Evolutionary conservation across 2,113 vertebrate genomes (phyloP), one percentile per base, ranked within the genome.

Genomic region (Anhinga anhinga): DNA sequence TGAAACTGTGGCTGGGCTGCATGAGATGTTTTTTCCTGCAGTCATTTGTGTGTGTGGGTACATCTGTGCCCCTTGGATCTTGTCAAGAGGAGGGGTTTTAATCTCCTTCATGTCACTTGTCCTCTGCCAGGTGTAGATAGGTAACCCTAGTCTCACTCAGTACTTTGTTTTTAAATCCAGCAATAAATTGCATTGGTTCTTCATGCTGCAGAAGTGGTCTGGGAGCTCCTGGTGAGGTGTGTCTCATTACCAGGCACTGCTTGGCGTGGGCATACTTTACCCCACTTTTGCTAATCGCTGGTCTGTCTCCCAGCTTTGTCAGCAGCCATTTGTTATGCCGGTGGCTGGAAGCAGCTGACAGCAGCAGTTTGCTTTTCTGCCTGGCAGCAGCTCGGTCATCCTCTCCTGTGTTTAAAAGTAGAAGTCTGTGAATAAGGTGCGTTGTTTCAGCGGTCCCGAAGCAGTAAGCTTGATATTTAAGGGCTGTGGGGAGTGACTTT

Each of bases 241-340:
- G 14, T 36, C 70, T 77, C 0, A 0, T 58, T 70, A n/a, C 32
- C 34, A 32, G 47, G 49, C 1, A 1, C 56, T 72, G 36, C 38
- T 55, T 13, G 34, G 5, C 1, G 0, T 9, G 21, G 5, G 1
- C 3, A 14, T 18, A 1, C 32, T 67, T 55, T 21, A 23, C 27
- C 50, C 11, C 34, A 25, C 5, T 18, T 19, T 36, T 53, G 19
- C 38, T 44, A 3, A 10, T 66, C 1, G 1, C 30, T 22, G 34
- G 7, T 40, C 34, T 84, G 14, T 47, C 45, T 58, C 40, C 55
- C 16, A 27, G 38, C 40, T 82, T 61, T 1, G 1, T 36, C 27
- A 44, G 82, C 38, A 65, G 20, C 34, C 1, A 3, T 42, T 40
- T 30, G 15, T 38, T 71, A 23, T 13, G 2, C 6, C 0, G 32